Base-by-base conservation (phyloP, 2,113 vertebrate genomes). In the Potamarius usumacintae region DNA sequence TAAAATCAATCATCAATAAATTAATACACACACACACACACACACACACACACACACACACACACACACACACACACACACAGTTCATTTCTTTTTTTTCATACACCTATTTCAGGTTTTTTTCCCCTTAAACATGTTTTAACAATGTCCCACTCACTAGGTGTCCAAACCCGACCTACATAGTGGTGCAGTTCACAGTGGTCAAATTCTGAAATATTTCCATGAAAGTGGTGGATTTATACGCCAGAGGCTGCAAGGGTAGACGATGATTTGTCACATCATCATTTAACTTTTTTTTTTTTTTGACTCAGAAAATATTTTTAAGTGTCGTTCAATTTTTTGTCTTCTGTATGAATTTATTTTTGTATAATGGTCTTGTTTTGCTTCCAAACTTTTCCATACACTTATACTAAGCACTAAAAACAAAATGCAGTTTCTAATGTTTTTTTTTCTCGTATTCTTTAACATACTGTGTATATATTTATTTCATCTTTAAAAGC, bases 131-230 rank as follows among this genome's bases (percentile, higher is more conserved):
- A 18, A 15, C 55, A 17, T 55, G 9, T 77, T 48, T 74, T 74
- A 2, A 8, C 2, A 7, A 42, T 42, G 17, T 52, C 52, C 50
- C 25, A 78, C 12, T 55, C 6, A 27, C 50, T 14, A 15, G 25
- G 42, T 8, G 52, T 78, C 25, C 20, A 52, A 22, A 50, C 3
- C 57, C 20, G 18, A 62, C 57, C 57, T 82, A 42, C 30, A 25
- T 12, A 25, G 5, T 82, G 18, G 25, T 48, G 57, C 12, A 5
- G 57, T 82, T 82, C n/a, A 57, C 10, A 5, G 30, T 22, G 57
- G 57, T 42, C 57, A 82, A 42, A 62, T 62, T 42, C 30, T 62
- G 15, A 82, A 82, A 62, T 42, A 62, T 82, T 82, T 62, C 79
- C 79, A 14, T 62, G 57, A 30, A 30, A 20, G 57, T 42, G 57